Evolutionary conservation across 2,888 invertebrate genomes (phyloP), one percentile per base, ranked within the genome.

Genomic region (Aplocera efformata): DNA sequence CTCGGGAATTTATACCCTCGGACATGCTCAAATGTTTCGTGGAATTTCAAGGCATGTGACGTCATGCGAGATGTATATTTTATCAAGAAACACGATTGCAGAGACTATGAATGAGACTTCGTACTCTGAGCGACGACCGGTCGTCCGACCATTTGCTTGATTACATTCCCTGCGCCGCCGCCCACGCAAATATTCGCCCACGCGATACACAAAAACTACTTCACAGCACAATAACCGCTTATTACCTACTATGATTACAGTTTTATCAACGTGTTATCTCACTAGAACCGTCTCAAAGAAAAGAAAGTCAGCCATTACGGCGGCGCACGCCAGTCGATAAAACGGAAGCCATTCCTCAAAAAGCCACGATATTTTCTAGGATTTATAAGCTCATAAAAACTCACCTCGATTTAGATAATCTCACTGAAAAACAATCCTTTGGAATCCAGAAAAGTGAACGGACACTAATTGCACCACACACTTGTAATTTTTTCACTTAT

Each of bases 251-350:
- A 51, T 48, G 52, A 44, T 48, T 42, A 49, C 53, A 30, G 48
- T 34, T 40, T 32, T 53, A 58, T 56, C 53, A 48, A 42, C 47
- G 45, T 47, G 47, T 48, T 58, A 58, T 56, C 49, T 59, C 56
- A 63, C 58, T 53, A 59, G 61, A 63, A 63, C 67, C 60, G n/a
- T n/a, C 60, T 66, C 61, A 57, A 65, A 67, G 66, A 67, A 65
- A 74, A 78, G 79, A 79, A 79, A 79, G 86, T 86, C 86, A 83
- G 86, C 86, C 86, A 86, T 86, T 86, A 82, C 71, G 79, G 82
- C 36, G 33, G 52, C 86, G 84, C 86, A 85, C 81, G 78, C 82
- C 64, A 86, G 80, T 86, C 85, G 80, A 82, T 84, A 83, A 17
- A 76, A 81, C 76, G 81, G 85, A 79, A 83, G 85, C 83, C 83